Evolutionary conservation across 2,888 invertebrate species (phyloP).

Genomic region (Pycnomerus fuliginosus): DNA sequence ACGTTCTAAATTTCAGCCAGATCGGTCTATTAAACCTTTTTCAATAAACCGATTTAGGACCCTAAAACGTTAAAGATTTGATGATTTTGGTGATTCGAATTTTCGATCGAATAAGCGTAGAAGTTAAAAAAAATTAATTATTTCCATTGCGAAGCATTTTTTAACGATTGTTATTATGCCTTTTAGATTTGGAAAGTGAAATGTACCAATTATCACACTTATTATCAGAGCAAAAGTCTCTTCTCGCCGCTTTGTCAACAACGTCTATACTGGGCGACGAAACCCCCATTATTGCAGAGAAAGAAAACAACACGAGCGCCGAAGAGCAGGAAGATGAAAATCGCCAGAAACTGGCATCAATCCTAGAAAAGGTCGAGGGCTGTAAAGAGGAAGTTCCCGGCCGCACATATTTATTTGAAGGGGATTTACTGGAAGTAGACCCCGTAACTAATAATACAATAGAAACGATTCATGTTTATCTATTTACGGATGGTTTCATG

Average conservation of each 20-base stretch:
- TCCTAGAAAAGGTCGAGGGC: slow-evolving; percentile 85
- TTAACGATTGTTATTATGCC: too few species aligned
- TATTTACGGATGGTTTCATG: slow-evolving; percentile 91
- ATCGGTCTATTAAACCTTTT: too few species aligned
- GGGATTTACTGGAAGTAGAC: slow-evolving; percentile 88
- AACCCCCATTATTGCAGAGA: slow-evolving; percentile 47
- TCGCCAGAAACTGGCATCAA: slow-evolving; percentile 64
- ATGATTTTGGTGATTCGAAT: too few species aligned
- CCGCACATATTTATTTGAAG: slow-evolving; percentile 82
- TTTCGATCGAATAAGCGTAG: too few species aligned
- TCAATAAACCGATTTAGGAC: too few species aligned
- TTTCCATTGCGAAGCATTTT: too few species aligned
- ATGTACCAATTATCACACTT: slow-evolving; percentile 97
- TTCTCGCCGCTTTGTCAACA: slow-evolving; percentile 74
- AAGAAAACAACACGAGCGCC: slow-evolving; percentile 49
- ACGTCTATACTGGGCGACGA: slow-evolving; percentile 62
- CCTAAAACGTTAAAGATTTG: too few species aligned
- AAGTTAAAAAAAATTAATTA: too few species aligned
- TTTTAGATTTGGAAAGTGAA: slow-evolving; percentile 94
- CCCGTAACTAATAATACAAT: slow-evolving; percentile 82
- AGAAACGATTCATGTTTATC: slow-evolving; percentile 86
- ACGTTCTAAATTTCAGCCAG: too few species aligned
- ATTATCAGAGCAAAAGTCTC: slow-evolving; percentile 86
- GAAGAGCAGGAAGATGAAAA: slow-evolving; percentile 57
- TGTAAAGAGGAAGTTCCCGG: slow-evolving; percentile 79